phyloP scores from a whole-genome alignment of 2,888 invertebrate genomes.

The Pomacea canaliculata region DNA sequence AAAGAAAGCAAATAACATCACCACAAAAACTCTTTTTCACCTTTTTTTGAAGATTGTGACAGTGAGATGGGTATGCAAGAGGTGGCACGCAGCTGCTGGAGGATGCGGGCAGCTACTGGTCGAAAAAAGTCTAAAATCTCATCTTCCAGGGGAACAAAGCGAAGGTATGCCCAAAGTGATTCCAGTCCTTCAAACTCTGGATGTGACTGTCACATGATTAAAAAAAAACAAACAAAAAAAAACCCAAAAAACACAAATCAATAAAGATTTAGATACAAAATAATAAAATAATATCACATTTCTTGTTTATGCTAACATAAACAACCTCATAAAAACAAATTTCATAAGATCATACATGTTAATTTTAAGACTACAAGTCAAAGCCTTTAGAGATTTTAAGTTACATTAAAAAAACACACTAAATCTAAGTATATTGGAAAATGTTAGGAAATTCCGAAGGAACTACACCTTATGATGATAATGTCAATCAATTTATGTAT shows the following conservation, averaged over 20 bases:
- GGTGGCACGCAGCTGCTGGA: slow-evolving; percentile 57
- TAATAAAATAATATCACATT: too few species aligned
- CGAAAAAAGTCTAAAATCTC: slow-evolving; percentile 68
- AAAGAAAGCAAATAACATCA: too few species aligned
- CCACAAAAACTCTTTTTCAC: slow-evolving; percentile 28
- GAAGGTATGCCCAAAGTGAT: slow-evolving; percentile 60
- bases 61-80: slow-evolving; percentile 62
- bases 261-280: too few species aligned
- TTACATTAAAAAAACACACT: too few species aligned
- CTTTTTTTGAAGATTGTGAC: slow-evolving; percentile 35
- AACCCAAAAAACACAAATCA: too few species aligned
- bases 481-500: too few species aligned
- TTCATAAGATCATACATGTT: background rate
- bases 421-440: background rate
- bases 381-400: too few species aligned
- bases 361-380: too few species aligned
- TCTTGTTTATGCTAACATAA: too few species aligned
- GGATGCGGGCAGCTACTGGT: slow-evolving; percentile 63
- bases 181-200: slow-evolving; percentile 52
- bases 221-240: background rate
- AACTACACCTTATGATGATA: too few species aligned
- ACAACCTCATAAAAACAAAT: too few species aligned
- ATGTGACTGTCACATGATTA: slow-evolving; percentile 41
- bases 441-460: background rate
- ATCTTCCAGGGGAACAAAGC: slow-evolving; percentile 67